phyloP scores from a whole-genome alignment of 2,888 invertebrate species.

The Venustoraphidia nigricollis region DNA sequence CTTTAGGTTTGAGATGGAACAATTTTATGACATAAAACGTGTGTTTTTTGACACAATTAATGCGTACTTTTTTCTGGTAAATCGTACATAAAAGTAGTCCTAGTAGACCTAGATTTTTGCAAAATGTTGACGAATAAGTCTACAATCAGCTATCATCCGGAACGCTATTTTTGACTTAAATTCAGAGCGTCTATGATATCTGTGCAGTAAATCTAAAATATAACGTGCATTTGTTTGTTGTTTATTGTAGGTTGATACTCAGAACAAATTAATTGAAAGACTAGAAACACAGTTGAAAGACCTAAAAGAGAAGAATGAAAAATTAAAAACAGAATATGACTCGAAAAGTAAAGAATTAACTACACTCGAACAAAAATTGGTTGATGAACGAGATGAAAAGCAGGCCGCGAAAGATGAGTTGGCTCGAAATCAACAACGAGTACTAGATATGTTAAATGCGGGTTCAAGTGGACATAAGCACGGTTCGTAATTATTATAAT shows the following conservation, averaged over 20 bases:
- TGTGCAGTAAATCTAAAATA: background rate
- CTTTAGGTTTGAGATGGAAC: too few species aligned
- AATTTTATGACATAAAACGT: too few species aligned
- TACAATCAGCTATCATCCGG: too few species aligned
- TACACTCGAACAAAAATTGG: conserved; percentile 42
- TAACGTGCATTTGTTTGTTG: background rate
- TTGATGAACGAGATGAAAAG: conserved; percentile 55
- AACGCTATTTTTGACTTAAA: too few species aligned
- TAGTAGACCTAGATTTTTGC: too few species aligned
- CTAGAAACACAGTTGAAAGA: conserved; percentile 41
- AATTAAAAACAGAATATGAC: conserved; percentile 34
- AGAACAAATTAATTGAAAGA: conserved; percentile 45
- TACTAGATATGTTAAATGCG: conserved; percentile 38
- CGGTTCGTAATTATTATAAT: too few species aligned
- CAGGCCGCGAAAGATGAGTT: conserved; percentile 59
- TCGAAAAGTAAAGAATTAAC: conserved; percentile 28
- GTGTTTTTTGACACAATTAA: too few species aligned
- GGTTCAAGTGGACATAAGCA: conserved; percentile 16
- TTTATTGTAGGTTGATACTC: conserved; percentile 28
- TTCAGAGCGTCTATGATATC: too few species aligned
- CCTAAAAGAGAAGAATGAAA: conserved; percentile 42
- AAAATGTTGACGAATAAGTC: too few species aligned
- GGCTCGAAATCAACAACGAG: conserved; percentile 55
- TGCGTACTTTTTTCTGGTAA: too few species aligned
- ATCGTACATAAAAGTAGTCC: too few species aligned